Base-by-base conservation (phyloP, 2,888 invertebrate genomes). In the Eupithecia insigniata region DNA sequence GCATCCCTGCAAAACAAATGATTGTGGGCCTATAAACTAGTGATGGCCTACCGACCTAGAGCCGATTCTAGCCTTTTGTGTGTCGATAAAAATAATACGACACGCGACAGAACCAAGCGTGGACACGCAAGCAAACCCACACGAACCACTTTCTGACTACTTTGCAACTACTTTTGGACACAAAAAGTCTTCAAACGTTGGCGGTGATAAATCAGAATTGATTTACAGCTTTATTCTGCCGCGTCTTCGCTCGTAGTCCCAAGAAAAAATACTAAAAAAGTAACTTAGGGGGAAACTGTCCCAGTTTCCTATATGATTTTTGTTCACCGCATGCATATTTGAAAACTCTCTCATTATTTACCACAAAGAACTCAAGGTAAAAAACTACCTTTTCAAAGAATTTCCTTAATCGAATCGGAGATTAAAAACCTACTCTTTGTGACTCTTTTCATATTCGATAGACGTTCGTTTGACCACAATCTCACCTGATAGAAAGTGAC, bases 11-110 rank as follows among this genome's bases (percentile, higher is more conserved):
- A 70, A 68, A 66, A 69, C 75, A 79, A 74, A 75, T 77, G 79
- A 78, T 79, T 77, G 79, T 78, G 77, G 73, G 71, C 65, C 74
- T 73, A 78, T 79, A 76, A 76, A 77, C 61, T 71, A 79, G 76
- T 75, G 80, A 78, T 77, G 69, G 74, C 75, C 76, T 75, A 70
- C 58, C 39, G 62, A 30, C 70, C 78, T 70, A 74, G 74, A 69
- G 62, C 60, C 72, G 71, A 68, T 75, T 74, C 34, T 77, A 73
- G 66, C 67, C 71, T 73, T 68, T 71, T 51, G 22, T 55, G 55
- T 73, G 72, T 77, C 78, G 77, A 80, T 76, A 80, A 78, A 78
- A 79, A 75, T 73, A 73, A 71, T 26, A 74, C 30, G 64, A 32
- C 74, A 74, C 74, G 74, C 71, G 66, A 62, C 34, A 62, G 30